phyloP scores from a whole-genome alignment of 2,797 vertebrate genomes.

The Podargus strigoides region DNA sequence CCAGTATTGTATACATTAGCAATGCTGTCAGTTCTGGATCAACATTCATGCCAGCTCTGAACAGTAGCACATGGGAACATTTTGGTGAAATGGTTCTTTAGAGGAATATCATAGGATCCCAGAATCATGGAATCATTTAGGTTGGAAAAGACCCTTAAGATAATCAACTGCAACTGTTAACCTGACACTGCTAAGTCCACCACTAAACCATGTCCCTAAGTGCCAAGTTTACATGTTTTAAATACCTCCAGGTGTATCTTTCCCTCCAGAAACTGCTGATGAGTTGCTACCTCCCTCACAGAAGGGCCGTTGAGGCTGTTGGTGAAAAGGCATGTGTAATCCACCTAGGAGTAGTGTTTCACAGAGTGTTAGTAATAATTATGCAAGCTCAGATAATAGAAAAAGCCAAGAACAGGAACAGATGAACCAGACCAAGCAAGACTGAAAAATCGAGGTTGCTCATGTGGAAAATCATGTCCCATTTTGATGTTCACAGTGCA shows the following conservation, averaged over 20 bases:
- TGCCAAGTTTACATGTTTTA: fast-evolving
- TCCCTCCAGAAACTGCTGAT: neutral
- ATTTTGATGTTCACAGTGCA: neutral
- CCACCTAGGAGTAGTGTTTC: neutral
- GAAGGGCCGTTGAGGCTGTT: neutral
- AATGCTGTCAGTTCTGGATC: neutral
- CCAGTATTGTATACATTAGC: neutral
- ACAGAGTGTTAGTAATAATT: neutral
- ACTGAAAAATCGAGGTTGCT: neutral
- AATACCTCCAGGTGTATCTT: neutral
- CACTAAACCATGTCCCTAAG: neutral
- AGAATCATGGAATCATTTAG: neutral
- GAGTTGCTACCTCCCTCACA: neutral
- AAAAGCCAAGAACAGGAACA: neutral
- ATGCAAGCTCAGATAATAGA: neutral
- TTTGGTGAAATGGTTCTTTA: neutral
- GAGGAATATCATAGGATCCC: neutral
- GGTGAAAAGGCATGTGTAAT: neutral
- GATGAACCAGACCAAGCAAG: neutral
- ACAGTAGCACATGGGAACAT: neutral
- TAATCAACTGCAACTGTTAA: neutral
- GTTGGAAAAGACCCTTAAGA: neutral
- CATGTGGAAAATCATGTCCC: neutral
- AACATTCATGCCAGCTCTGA: neutral
- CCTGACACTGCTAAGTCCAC: neutral